Conservation (phyloP, 2,888 invertebrate genomes). For the Dastarcus helophoroides region DNA sequence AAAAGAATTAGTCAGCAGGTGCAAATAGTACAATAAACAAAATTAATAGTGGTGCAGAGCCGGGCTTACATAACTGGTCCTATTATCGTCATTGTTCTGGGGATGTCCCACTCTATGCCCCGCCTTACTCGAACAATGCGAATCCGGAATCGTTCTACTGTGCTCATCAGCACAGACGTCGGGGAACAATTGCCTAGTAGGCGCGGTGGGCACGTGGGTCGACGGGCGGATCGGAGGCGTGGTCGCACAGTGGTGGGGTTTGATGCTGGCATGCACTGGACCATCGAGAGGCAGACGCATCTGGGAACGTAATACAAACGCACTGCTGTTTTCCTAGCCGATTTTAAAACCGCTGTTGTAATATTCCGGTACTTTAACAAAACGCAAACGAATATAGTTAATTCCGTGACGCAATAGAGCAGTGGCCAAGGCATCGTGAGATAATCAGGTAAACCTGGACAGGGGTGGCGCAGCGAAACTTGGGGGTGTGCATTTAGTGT, state of each 20-base stretch:
- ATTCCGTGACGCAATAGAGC: no score
- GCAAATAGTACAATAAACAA: slow-evolving; percentile 10
- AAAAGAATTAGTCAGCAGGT: no score
- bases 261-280: slow-evolving; percentile 24
- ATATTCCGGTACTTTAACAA: no score
- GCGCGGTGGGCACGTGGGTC: slow-evolving; percentile 35
- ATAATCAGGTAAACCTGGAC: no score
- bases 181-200: slow-evolving; percentile 34
- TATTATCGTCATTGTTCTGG: slow-evolving; percentile 31
- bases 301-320: slow-evolving; percentile 34
- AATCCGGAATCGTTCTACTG: slow-evolving; percentile 33
- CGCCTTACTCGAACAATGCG: slow-evolving; percentile 33
- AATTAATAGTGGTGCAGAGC: slow-evolving; percentile 10
- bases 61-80: slow-evolving; percentile 17
- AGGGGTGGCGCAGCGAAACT: slow-evolving; percentile 26
- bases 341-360: not conserved
- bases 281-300: slow-evolving; percentile 34
- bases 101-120: slow-evolving; percentile 26
- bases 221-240: slow-evolving; percentile 30
- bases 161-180: slow-evolving; percentile 25
- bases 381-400: no score
- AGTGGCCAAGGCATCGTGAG: no score
- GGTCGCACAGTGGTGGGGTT: slow-evolving; percentile 25
- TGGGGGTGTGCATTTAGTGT: slow-evolving; percentile 25
- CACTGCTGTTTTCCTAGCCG: slow-evolving; percentile 16